These are phyloP conservation scores for Nothobranchius kuhntae DNA, from an alignment of 2,113 vertebrate species.

Conservation along the genomic window DNA sequence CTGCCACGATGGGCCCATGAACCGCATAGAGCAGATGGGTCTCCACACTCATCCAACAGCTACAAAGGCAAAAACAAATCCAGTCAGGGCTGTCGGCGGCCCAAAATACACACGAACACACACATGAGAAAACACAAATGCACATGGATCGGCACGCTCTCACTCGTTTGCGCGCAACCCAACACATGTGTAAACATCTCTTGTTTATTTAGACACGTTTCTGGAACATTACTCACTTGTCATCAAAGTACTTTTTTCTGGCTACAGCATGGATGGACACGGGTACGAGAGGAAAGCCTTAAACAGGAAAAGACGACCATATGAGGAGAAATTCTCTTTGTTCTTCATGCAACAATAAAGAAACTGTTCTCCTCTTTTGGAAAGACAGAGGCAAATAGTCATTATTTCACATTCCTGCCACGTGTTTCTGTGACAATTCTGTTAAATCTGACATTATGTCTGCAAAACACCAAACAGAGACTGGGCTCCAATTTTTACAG, in stretches of 20 bases:
- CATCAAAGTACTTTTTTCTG: slow-evolving; percentile 91
- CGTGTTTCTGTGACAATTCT: slow-evolving; percentile 7
- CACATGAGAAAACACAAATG: slow-evolving; percentile 23
- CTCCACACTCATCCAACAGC: slow-evolving; percentile 98
- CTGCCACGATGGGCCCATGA: slow-evolving; percentile 94
- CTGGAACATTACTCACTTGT: slow-evolving; percentile 88
- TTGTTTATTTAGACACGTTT: slow-evolving; percentile 58
- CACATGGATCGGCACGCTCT: slow-evolving; percentile 19
- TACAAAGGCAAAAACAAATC: slow-evolving; percentile 69
- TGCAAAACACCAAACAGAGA: slow-evolving; percentile 3
- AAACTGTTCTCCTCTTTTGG: background rate
- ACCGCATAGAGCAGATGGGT: slow-evolving; percentile 95
- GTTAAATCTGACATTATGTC: slow-evolving; percentile 8
- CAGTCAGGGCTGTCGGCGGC: slow-evolving; percentile 33
- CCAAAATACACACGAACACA: slow-evolving; percentile 52
- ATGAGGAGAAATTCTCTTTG: slow-evolving; percentile 35
- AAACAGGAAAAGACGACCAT: slow-evolving; percentile 36
- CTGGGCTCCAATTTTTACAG: slow-evolving; percentile 19
- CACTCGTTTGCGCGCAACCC: slow-evolving; percentile 20
- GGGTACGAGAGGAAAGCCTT: slow-evolving; percentile 93
- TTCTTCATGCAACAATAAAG: slow-evolving; percentile 14
- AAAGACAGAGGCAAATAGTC: background rate
- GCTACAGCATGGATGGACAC: slow-evolving; percentile 93
- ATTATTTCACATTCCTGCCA: background rate
- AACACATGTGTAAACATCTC: slow-evolving; percentile 51